phyloP scores from a whole-genome alignment of 2,888 invertebrate species.

The Sarcophaga carnaria region DNA sequence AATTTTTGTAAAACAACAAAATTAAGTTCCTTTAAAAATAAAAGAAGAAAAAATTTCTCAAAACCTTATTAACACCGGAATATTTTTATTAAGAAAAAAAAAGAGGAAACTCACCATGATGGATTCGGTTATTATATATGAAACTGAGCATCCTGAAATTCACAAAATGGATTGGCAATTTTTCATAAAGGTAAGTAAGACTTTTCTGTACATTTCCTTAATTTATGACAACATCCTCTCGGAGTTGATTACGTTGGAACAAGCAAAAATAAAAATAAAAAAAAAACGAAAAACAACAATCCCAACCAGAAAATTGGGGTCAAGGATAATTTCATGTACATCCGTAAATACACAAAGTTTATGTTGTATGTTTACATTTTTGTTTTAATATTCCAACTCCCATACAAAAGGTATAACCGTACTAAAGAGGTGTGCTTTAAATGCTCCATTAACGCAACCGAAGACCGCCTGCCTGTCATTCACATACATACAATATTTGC shows the following conservation, averaged over 20 bases:
- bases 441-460: background rate
- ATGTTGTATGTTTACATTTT: conserved; percentile 7
- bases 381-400: background rate
- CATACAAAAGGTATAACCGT: too few relatives aligned
- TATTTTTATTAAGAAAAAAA: background rate
- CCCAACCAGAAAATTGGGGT: conserved; percentile 58
- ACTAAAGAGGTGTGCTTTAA: too few relatives aligned
- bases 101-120: conserved; percentile 65
- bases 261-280: background rate
- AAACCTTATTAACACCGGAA: conserved; percentile 22
- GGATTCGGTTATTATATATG: conserved; percentile 74
- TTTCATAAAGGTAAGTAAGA: conserved; percentile 78
- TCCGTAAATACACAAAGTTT: conserved; percentile 48
- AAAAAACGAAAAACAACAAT: conserved; percentile 3
- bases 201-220: background rate
- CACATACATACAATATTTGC: background rate
- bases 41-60: background rate
- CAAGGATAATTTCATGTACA: conserved; percentile 65
- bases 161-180: conserved; percentile 80
- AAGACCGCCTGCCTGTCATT: background rate
- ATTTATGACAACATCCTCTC: too few relatives aligned
- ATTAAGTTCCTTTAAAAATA: conserved; percentile 52
- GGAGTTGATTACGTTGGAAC: conserved; percentile 10
- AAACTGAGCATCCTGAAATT: conserved; percentile 69
- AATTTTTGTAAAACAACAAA: conserved; percentile 21